These are phyloP conservation scores for Podarcis muralis DNA, from an alignment of 2,113 vertebrate genomes.

Conservation along the genomic window DNA sequence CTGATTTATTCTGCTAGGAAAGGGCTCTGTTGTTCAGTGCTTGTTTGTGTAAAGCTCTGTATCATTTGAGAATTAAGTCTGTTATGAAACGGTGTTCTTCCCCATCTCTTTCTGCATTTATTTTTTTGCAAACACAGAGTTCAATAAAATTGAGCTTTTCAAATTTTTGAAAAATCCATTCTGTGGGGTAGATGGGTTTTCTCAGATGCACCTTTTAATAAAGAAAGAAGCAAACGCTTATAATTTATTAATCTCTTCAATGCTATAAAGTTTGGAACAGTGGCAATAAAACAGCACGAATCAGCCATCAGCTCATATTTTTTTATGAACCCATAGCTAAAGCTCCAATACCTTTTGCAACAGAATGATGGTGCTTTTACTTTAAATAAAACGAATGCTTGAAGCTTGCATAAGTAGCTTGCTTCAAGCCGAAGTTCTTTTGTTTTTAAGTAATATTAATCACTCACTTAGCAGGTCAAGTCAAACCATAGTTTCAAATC, in stretches of 20 bases:
- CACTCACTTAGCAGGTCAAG: background rate
- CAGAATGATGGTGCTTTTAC: constrained; percentile 36
- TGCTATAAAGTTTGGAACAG: background rate
- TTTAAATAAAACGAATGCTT: constrained; percentile 17
- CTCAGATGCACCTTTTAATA: fast-evolving
- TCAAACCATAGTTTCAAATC: background rate
- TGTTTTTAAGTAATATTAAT: background rate
- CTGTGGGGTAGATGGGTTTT: background rate
- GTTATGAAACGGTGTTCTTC: background rate
- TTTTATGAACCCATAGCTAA: background rate
- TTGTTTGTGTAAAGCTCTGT: background rate
- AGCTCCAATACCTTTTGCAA: constrained; percentile 1
- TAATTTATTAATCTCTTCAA: background rate
- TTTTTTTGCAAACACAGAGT: background rate
- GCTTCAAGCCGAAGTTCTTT: background rate
- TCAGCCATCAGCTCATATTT: background rate
- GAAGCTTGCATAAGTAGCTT: background rate
- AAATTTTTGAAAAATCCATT: background rate
- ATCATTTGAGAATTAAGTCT: background rate
- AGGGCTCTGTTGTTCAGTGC: background rate
- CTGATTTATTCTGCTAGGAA: background rate
- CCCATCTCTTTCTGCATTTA: background rate
- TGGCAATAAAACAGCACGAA: background rate
- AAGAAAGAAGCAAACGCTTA: background rate
- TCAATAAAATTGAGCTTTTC: background rate